Evolutionary conservation across 2,888 invertebrate species (phyloP).

Genomic region (Biston betularia): DNA sequence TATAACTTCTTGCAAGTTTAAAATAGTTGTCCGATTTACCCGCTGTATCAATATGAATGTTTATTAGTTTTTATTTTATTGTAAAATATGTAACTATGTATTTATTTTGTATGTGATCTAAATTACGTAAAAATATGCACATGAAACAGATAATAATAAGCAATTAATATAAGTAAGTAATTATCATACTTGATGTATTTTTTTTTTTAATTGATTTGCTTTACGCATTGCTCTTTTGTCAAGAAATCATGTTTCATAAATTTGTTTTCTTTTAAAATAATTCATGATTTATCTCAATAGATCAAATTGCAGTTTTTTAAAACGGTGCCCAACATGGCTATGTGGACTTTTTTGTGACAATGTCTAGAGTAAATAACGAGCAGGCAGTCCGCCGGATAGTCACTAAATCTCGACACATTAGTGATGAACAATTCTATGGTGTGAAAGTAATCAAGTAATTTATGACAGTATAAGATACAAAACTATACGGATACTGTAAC

Average conservation of each 20-base stretch:
- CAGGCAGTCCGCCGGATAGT: too few relatives aligned
- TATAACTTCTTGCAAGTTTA: background rate
- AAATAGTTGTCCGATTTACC: background rate
- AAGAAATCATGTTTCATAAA: too few relatives aligned
- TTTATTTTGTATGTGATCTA: slow-evolving; percentile 25
- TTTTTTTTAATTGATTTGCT: slow-evolving; percentile 8
- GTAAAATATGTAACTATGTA: slow-evolving; percentile 2
- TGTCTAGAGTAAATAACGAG: too few relatives aligned
- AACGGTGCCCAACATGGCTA: too few relatives aligned
- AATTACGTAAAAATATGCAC: slow-evolving; percentile 14
- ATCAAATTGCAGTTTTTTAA: too few relatives aligned
- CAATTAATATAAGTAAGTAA: too few relatives aligned
- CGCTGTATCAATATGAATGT: background rate
- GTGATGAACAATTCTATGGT: too few relatives aligned
- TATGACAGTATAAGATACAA: background rate
- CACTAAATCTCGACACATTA: too few relatives aligned
- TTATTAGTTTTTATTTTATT: background rate
- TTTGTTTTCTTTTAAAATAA: too few relatives aligned
- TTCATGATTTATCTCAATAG: too few relatives aligned
- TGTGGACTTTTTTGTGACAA: too few relatives aligned
- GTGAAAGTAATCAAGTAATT: too few relatives aligned
- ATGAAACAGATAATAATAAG: slow-evolving; percentile 22
- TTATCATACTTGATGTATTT: background rate
- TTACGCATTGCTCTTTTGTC: background rate
- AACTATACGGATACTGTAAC: background rate